Percentiles rank a stretch among this genome's conserved stretches.
phyloP scores from a whole-genome alignment of 2,888 invertebrate genomes.

The Entomobrya multifasciata region DNA sequence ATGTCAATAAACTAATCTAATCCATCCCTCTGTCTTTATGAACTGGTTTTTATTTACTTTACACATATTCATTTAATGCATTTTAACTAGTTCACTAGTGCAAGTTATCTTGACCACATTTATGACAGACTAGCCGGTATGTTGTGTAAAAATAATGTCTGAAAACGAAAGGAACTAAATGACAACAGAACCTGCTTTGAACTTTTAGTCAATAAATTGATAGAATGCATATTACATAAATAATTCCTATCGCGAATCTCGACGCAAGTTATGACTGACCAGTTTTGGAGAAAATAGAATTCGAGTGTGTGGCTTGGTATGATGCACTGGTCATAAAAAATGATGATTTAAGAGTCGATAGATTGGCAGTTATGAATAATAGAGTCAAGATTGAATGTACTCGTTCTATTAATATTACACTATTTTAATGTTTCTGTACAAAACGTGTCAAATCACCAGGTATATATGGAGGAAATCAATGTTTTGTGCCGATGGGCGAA shows the following conservation, averaged over 20 bases:
- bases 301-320: slow-evolving; percentile 1
- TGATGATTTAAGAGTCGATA: slow-evolving; percentile 45
- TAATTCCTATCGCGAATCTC: no score
- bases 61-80: slow-evolving; percentile 50
- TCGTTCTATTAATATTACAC: neutral
- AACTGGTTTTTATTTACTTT: slow-evolving; percentile 50
- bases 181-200: neutral
- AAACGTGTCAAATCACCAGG: slow-evolving; percentile 24
- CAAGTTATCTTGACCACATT: slow-evolving; percentile 12
- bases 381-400: neutral
- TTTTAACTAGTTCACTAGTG: slow-evolving; percentile 51
- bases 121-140: no score
- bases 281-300: slow-evolving; percentile 44
- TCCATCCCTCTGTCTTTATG: slow-evolving; percentile 34
- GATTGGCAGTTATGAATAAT: slow-evolving; percentile 29
- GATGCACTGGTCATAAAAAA: slow-evolving; percentile 35
- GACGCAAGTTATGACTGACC: neutral
- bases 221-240: no score
- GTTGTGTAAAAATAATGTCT: slow-evolving; percentile 32
- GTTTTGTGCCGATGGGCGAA: slow-evolving; percentile 15
- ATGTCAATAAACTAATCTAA: slow-evolving; percentile 54
- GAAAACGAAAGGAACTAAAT: neutral
- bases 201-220: no score
- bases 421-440: neutral
- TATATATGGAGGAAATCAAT: slow-evolving; percentile 29